A percentile compares a stretch with the other conserved stretches of the same genome.
phyloP scores from a whole-genome alignment of 1,140 invertebrate species.

The Proctacanthus coquilletti region DNA sequence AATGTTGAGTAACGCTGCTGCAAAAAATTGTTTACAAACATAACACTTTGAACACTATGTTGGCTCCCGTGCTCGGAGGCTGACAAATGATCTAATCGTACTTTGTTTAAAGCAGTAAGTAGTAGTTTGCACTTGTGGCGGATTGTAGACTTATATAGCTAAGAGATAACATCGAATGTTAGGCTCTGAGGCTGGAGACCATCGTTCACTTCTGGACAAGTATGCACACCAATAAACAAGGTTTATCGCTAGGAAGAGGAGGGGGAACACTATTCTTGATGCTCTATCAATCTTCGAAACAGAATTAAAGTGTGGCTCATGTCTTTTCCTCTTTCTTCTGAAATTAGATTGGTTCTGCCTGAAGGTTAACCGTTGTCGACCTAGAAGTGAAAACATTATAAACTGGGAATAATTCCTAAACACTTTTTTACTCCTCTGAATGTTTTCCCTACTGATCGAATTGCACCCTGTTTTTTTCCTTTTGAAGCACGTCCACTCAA shows the following conservation, averaged over 20 bases:
- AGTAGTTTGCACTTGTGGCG: too few species aligned
- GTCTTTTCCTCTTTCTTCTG: constrained; percentile 12
- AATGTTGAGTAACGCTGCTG: too few species aligned
- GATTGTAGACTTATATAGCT: too few species aligned
- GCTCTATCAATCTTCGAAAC: constrained; percentile 65
- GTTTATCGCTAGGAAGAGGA: constrained; percentile 61
- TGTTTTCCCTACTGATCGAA: constrained; percentile 11
- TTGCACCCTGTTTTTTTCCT: background rate
- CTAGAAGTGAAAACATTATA: background rate
- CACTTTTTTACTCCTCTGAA: constrained; percentile 3
- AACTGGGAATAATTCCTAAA: background rate
- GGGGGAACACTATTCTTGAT: constrained; percentile 57
- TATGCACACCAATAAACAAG: constrained; percentile 67
- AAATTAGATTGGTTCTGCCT: background rate
- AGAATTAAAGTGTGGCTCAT: constrained; percentile 52
- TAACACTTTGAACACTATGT: too few species aligned
- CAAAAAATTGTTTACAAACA: too few species aligned
- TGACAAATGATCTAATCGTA: too few species aligned
- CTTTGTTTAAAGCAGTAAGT: too few species aligned
- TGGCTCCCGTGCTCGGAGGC: too few species aligned
- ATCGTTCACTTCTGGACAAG: constrained; percentile 44
- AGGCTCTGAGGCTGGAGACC: constrained; percentile 20
- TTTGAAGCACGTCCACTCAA: constrained; percentile 4
- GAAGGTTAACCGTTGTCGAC: background rate
- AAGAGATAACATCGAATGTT: constrained; percentile 31